phyloP scores from a whole-genome alignment of 2,113 vertebrate genomes.

The Silurus glanis region DNA sequence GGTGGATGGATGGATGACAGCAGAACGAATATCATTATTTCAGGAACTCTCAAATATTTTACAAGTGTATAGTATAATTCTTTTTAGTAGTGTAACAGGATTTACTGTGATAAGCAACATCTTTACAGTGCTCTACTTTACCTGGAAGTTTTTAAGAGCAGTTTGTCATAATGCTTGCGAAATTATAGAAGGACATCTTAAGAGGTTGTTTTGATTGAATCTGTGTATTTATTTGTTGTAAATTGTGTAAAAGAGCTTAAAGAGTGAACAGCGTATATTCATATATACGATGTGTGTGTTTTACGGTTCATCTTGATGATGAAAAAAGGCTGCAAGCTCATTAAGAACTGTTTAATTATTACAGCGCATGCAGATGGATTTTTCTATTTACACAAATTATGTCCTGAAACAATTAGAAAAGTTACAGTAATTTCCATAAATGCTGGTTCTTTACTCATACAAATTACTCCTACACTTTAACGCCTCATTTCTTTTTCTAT shows the following conservation, averaged over 20 bases:
- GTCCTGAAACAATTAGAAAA: background rate
- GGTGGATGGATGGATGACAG: constrained; percentile 5
- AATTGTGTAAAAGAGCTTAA: background rate
- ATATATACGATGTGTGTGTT: background rate
- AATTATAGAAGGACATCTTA: background rate
- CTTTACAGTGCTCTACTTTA: background rate
- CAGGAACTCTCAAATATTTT: background rate
- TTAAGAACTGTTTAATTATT: background rate
- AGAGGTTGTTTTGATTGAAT: background rate
- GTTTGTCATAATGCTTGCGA: background rate
- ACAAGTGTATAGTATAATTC: background rate
- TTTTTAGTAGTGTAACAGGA: background rate
- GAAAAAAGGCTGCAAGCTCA: background rate
- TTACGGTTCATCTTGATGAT: background rate
- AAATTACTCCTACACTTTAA: background rate
- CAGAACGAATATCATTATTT: background rate
- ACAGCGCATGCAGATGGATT: background rate
- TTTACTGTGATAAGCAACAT: background rate
- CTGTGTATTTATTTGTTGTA: background rate
- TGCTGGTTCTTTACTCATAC: background rate
- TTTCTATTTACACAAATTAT: background rate
- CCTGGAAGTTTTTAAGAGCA: background rate
- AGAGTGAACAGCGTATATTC: background rate
- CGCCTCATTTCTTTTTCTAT: background rate
- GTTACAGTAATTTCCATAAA: background rate